These are phyloP conservation scores for Potamarius usumacintae DNA, from an alignment of 2,113 vertebrate genomes.

Conservation along the genomic window DNA sequence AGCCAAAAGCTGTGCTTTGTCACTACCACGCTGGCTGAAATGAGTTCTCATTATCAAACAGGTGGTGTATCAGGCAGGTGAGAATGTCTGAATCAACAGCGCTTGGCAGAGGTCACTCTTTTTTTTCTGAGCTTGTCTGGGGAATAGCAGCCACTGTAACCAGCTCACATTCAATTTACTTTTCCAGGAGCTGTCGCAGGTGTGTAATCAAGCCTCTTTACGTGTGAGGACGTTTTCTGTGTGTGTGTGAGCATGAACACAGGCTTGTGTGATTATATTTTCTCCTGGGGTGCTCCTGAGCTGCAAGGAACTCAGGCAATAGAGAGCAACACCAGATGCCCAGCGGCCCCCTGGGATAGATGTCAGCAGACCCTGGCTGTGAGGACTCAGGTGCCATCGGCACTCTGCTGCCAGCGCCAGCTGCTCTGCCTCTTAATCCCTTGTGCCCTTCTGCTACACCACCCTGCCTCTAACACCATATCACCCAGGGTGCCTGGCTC, in stretches of 20 bases:
- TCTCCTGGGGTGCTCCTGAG: slow-evolving; percentile 35
- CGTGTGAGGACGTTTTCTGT: slow-evolving; percentile 1
- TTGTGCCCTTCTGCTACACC: slow-evolving; percentile 6
- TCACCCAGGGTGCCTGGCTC: slow-evolving; percentile 16
- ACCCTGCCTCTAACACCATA: slow-evolving; percentile 26
- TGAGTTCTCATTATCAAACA: slow-evolving; percentile 44
- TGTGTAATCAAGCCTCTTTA: slow-evolving; percentile 41
- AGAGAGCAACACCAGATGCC: slow-evolving; percentile 68
- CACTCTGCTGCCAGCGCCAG: slow-evolving; percentile 48
- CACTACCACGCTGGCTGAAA: slow-evolving; percentile 36
- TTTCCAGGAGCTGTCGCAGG: slow-evolving; percentile 42
- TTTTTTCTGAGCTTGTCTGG: slow-evolving; percentile 14
- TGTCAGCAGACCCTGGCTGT: slow-evolving; percentile 38
- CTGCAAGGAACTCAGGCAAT: slow-evolving; percentile 54
- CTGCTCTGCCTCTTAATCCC: slow-evolving; percentile 36
- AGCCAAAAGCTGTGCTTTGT: slow-evolving; percentile 33
- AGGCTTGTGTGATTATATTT: slow-evolving; percentile 39
- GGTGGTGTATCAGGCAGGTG: slow-evolving; percentile 35
- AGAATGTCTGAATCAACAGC: slow-evolving; percentile 50
- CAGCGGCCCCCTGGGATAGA: slow-evolving; percentile 60
- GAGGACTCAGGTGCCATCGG: slow-evolving; percentile 68
- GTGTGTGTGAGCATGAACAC: slow-evolving; percentile 33
- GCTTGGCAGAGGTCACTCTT: slow-evolving; percentile 45
- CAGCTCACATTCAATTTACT: slow-evolving; percentile 35
- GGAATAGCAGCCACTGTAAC: slow-evolving; percentile 18